Evolutionary conservation across 1,140 invertebrate species (phyloP), one percentile per base, ranked within the genome.

Genomic region (Papilio xuthus): DNA sequence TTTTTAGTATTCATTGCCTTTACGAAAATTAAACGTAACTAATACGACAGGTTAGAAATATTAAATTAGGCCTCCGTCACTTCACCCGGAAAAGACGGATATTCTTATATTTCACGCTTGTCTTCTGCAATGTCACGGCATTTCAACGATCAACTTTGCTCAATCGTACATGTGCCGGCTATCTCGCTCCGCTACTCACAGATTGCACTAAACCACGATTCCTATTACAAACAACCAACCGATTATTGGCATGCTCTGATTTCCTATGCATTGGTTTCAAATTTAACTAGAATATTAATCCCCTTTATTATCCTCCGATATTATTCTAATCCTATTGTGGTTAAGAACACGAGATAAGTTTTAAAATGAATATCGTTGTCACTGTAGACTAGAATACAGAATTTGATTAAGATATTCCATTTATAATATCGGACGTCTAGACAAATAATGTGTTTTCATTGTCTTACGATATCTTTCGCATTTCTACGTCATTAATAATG

Each of bases 331-430:
- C 50, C 20, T 53, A 20, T 20, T 53, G 50, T 53, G 0, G n/a
- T 53, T 53, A 20, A 53, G 18, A 20, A 53, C n/a, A 53, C 18
- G 7, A 53, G 50, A 53, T 53, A 53, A 53, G 18, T 53, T 53
- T 9, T 18, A 4, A 53, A 53, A 12, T 60, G n/a, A 23, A 26
- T 60, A 26, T 60, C 56, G 13, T 60, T 60, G 20, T 60, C 20
- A 26, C 18, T n/a, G 9, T 8, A 20, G 53, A 32, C 26, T 67
- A 18, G 4, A 67, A 28, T 28, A 28, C 26, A 15, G 15, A 15
- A 67, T 28, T 67, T 67, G 60, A 67, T 67, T 28, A 67, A 67
- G 60, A 67, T 67, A 32, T 67, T 67, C n/a, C 60, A 67, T 67
- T 67, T 67, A 26, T 67, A 67, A 28, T 28, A 67, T 28, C 60